Percentiles rank a stretch among this genome's conserved stretches.
Conservation (phyloP, 1,140 invertebrate genomes). For the Lordiphosa collinella region DNA sequence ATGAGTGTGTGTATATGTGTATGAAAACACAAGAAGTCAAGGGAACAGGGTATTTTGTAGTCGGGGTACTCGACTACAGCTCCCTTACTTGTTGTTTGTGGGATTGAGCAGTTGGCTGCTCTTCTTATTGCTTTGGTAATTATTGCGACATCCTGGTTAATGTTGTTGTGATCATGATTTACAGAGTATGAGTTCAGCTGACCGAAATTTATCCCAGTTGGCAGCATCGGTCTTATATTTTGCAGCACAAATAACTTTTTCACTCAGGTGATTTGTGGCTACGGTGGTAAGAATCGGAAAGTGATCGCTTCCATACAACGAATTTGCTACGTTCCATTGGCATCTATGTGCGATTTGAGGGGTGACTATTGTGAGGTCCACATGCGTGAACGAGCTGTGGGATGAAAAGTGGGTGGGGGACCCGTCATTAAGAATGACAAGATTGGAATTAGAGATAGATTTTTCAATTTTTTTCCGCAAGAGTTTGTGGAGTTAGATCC, state of each 20-base stretch:
- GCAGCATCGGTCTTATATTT: neutral
- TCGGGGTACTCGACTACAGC: too few relatives aligned
- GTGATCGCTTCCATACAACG: too few relatives aligned
- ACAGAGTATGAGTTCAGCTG: neutral
- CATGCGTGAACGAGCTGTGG: slow-evolving; percentile 1
- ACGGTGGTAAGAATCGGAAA: too few relatives aligned
- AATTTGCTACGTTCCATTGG: too few relatives aligned
- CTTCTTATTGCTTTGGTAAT: too few relatives aligned
- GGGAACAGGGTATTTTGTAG: too few relatives aligned
- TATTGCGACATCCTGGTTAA: neutral
- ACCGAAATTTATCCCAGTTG: neutral
- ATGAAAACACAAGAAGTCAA: too few relatives aligned
- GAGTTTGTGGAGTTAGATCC: neutral
- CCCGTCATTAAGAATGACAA: neutral
- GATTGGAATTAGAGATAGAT: neutral
- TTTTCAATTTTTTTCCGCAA: neutral
- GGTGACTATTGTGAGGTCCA: neutral
- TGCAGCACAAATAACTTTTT: neutral
- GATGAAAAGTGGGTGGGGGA: slow-evolving; percentile 1
- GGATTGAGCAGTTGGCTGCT: neutral
- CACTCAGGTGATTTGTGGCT: neutral
- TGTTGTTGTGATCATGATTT: neutral
- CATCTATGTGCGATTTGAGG: neutral
- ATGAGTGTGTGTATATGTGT: too few relatives aligned
- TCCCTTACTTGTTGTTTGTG: neutral